phyloP scores from a whole-genome alignment of 2,888 invertebrate species.

The Rhogogaster chlorosoma region DNA sequence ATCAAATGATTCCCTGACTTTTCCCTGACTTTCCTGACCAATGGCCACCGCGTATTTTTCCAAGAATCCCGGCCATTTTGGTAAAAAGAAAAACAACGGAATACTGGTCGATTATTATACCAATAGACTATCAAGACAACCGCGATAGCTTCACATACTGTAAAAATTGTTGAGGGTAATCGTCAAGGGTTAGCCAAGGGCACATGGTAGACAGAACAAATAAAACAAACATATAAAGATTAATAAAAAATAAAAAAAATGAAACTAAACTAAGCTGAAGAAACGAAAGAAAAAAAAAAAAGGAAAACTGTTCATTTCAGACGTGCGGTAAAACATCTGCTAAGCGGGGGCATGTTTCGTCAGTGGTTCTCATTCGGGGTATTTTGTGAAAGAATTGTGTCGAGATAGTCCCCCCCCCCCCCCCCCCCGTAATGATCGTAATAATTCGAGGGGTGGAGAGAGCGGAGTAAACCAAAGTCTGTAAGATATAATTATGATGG shows the following conservation, averaged over 20 bases:
- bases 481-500: constrained; percentile 24
- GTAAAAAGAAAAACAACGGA: neutral
- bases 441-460: constrained; percentile 17
- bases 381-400: neutral
- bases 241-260: neutral
- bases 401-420: neutral
- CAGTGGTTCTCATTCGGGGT: constrained; percentile 66
- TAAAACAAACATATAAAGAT: constrained; percentile 9
- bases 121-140: neutral
- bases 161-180: constrained; percentile 15
- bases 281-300: constrained; percentile 53
- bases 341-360: constrained; percentile 68
- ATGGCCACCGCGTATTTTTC: no score
- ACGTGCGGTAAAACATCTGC: constrained; percentile 74
- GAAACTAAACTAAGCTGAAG: neutral
- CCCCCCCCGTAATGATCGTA: neutral
- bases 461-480: neutral
- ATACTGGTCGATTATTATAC: no score
- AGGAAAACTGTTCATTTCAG: constrained; percentile 70
- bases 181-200: constrained; percentile 44
- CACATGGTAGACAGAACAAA: constrained; percentile 68
- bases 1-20: no score
- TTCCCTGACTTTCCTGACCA: no score
- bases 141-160: neutral
- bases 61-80: no score